Percentiles rank a stretch among this genome's conserved stretches.
phyloP scores from a whole-genome alignment of 2,113 vertebrate genomes.

The Vidua chalybeata region DNA sequence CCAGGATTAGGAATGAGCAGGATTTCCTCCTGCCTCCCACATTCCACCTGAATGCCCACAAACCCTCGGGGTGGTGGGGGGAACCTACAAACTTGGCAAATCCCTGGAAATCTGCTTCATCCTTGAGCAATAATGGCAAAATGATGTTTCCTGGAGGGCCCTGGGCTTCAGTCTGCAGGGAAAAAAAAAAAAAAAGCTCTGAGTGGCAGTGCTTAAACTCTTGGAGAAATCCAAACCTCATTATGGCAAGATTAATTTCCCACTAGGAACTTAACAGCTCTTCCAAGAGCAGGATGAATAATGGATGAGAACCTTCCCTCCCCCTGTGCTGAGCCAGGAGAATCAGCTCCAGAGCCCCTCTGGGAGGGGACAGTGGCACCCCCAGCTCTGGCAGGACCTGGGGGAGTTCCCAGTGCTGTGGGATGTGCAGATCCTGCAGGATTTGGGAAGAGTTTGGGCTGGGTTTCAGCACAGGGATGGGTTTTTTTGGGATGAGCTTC shows the following conservation, averaged over 20 bases:
- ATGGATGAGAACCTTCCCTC: constrained; percentile 7
- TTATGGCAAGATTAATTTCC: constrained; percentile 17
- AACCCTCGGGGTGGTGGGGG: background rate
- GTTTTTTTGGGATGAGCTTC: background rate
- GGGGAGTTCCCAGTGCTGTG: background rate
- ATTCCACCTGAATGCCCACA: background rate
- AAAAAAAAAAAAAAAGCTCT: background rate
- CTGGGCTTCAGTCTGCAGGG: background rate
- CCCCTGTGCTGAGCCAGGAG: background rate
- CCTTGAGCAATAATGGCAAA: background rate
- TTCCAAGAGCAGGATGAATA: constrained; percentile 31
- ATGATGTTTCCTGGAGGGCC: background rate
- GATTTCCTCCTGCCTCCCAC: background rate
- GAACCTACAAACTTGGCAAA: background rate
- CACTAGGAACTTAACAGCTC: background rate
- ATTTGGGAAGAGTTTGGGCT: accelerated
- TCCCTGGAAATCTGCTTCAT: background rate
- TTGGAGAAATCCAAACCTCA: background rate
- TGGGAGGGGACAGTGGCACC: background rate
- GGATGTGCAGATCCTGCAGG: accelerated
- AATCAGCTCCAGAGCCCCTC: background rate
- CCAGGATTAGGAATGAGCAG: background rate
- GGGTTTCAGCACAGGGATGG: background rate
- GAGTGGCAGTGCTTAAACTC: background rate
- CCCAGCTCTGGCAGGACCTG: background rate